Conservation (phyloP, 2,113 vertebrate species). For the Cephalopterus ornatus region DNA sequence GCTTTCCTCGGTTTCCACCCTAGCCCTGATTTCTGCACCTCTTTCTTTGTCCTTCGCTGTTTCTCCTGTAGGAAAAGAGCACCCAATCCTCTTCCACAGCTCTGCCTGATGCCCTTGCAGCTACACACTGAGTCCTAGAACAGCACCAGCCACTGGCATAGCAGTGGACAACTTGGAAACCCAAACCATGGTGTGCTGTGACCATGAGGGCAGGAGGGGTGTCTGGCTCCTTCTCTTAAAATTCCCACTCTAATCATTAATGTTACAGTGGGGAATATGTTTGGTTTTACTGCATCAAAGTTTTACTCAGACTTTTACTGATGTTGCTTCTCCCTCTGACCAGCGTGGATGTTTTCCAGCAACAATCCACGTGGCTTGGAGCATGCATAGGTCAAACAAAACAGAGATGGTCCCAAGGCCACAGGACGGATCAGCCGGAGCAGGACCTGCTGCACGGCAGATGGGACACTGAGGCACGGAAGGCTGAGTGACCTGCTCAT, state of each 20-base stretch:
- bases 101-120: not conserved
- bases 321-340: not conserved
- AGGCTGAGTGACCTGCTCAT: not conserved
- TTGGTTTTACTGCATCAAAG: not conserved
- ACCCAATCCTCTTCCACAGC: not conserved
- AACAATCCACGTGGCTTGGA: not conserved
- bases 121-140: not conserved
- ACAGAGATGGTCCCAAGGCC: not conserved
- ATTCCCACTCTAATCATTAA: not conserved
- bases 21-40: not conserved
- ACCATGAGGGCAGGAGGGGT: not conserved
- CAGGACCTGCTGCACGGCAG: not conserved
- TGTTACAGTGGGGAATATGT: not conserved
- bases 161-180: not conserved
- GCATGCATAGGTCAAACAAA: not conserved
- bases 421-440: not conserved
- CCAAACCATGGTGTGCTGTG: fast-evolving
- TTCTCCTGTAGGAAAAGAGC: not conserved
- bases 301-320: not conserved
- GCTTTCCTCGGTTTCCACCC: not conserved
- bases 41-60: not conserved
- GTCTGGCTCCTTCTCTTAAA: not conserved
- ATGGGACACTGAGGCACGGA: not conserved
- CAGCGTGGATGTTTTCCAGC: not conserved
- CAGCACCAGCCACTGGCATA: fast-evolving